These are phyloP conservation scores for Acanthurus lineatus DNA, from an alignment of 2,797 vertebrate genomes.

Conservation along the genomic window DNA sequence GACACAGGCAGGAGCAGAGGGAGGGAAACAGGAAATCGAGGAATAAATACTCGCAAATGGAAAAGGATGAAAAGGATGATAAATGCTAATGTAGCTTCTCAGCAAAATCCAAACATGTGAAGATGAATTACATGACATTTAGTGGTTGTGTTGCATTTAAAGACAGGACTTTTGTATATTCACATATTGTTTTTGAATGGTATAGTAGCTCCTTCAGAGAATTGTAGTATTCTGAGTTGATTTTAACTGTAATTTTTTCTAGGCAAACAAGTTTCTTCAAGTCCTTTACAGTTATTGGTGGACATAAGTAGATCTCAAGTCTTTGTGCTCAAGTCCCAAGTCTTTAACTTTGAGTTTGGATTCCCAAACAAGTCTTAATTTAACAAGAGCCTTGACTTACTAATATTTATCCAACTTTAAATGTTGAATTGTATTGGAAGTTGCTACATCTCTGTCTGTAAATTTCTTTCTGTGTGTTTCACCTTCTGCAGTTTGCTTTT, in stretches of 20 bases:
- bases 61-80: neutral
- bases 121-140: neutral
- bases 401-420: no score
- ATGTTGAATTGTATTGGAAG: no score
- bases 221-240: neutral
- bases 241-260: neutral
- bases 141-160: neutral
- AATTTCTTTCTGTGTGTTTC: no score
- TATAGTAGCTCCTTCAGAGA: neutral
- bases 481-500: no score
- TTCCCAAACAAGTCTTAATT: no score
- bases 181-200: neutral
- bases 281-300: neutral
- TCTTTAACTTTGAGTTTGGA: no score
- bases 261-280: neutral
- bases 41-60: constrained; percentile 12
- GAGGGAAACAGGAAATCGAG: constrained; percentile 16
- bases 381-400: no score
- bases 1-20: constrained; percentile 20
- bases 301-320: no score
- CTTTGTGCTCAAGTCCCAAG: no score
- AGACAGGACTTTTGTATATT: neutral
- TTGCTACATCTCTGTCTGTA: no score
- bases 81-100: constrained; percentile 31
- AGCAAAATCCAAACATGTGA: constrained; percentile 10